A percentile compares a stretch with the other conserved stretches of the same genome.
Conservation (phyloP, 2,888 invertebrate species). For the Drosophila nr. perissopoda region DNA sequence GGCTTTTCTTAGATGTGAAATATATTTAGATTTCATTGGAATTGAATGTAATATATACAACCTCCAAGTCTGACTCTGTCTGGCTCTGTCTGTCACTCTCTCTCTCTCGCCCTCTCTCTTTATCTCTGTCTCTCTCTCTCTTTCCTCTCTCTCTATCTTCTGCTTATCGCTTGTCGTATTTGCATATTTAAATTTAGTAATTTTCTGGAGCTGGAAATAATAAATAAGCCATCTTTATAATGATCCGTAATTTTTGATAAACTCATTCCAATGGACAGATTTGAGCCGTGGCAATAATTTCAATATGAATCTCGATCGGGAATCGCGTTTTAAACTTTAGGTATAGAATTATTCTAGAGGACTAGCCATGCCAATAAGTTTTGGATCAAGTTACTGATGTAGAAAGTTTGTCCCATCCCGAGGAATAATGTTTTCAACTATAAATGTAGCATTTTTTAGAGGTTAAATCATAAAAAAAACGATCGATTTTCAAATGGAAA, state of each 20-base stretch:
- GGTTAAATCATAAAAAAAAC: no score
- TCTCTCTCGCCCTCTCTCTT: neutral
- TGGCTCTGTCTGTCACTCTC: no score
- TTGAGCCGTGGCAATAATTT: neutral
- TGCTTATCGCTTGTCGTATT: neutral
- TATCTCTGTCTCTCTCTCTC: accelerated
- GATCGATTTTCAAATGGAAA: no score
- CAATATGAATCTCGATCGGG: neutral
- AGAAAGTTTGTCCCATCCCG: neutral
- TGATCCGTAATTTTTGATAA: neutral
- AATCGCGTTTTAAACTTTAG: neutral
- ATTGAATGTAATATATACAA: neutral
- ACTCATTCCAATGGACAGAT: no score
- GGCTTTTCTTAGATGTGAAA: neutral
- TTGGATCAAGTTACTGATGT: neutral
- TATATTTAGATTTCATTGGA: neutral
- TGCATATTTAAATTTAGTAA: neutral
- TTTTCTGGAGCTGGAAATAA: neutral
- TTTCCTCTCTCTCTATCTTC: neutral
- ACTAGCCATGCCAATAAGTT: neutral
- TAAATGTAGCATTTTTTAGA: no score
- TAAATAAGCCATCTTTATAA: neutral
- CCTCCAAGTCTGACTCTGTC: neutral
- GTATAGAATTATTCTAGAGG: neutral
- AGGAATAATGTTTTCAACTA: no score